phyloP scores from a whole-genome alignment of 2,797 vertebrate species.

The Pogoniulus pusillus region DNA sequence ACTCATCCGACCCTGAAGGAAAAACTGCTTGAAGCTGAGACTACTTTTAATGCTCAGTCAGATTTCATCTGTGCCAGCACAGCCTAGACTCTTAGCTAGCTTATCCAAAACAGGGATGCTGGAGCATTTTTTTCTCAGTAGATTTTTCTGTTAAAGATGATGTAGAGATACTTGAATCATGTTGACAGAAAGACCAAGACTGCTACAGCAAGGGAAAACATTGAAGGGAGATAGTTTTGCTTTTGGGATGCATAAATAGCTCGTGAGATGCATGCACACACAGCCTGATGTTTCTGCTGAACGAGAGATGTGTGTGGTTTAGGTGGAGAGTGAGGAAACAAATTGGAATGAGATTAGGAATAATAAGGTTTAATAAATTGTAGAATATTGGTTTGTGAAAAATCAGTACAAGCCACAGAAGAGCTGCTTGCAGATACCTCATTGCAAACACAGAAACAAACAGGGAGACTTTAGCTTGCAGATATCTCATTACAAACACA shows the following conservation, averaged over 20 bases:
- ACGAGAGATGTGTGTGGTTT: not conserved
- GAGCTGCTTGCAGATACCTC: not conserved
- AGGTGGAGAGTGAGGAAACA: not conserved
- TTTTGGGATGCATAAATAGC: not conserved
- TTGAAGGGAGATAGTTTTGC: not conserved
- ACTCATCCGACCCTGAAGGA: constrained; percentile 44
- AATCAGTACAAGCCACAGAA: not conserved
- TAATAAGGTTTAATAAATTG: not conserved
- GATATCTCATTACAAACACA: not conserved
- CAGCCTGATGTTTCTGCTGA: not conserved
- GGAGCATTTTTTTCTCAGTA: not conserved
- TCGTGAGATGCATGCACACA: not conserved
- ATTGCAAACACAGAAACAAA: not conserved
- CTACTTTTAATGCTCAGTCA: not conserved
- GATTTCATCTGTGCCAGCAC: not conserved
- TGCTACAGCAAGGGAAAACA: not conserved
- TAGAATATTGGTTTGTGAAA: not conserved
- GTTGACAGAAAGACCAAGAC: not conserved
- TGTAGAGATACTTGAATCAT: not conserved
- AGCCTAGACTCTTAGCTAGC: not conserved
- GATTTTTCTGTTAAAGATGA: not conserved
- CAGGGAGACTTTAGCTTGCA: not conserved
- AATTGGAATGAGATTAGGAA: not conserved
- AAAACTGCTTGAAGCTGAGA: constrained; percentile 9
- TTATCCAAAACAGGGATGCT: not conserved